Evolutionary conservation across 2,797 vertebrate genomes (phyloP).

Genomic region (Eupleurogrammus muticus): DNA sequence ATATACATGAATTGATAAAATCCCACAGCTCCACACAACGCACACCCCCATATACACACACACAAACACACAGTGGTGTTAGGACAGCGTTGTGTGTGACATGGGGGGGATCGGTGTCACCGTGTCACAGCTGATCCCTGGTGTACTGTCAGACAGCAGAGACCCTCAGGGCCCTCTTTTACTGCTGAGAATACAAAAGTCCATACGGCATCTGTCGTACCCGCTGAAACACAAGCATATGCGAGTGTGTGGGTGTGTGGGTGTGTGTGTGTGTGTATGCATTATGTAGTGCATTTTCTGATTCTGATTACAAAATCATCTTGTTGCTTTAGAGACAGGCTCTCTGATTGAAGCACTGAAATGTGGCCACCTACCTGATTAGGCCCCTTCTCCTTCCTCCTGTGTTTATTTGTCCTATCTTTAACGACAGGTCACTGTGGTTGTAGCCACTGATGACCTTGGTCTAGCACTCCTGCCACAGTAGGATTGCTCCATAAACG

Average conservation of each 20-base stretch:
- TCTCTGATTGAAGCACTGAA: too few species aligned
- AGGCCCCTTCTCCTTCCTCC: conserved; percentile 56
- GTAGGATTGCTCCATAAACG: conserved; percentile 78
- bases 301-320: conserved; percentile 10
- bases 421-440: conserved; percentile 74
- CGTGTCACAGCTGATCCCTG: conserved; percentile 82
- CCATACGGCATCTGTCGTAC: conserved; percentile 84
- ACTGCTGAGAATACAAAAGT: conserved; percentile 77
- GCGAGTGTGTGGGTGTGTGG: conserved; percentile 11
- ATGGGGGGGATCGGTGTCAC: conserved; percentile 77
- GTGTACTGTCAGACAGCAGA: conserved; percentile 82
- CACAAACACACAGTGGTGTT: conserved; percentile 43
- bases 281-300: conserved; percentile 16
- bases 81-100: conserved; percentile 63
- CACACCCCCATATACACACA: conserved; percentile 9
- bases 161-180: conserved; percentile 77
- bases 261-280: conserved; percentile 9
- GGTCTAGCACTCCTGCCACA: conserved; percentile 76
- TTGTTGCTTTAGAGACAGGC: not conserved
- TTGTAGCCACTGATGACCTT: conserved; percentile 77
- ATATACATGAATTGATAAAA: conserved; percentile 43
- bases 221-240: conserved; percentile 58
- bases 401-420: conserved; percentile 77
- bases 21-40: conserved; percentile 4
- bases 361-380: conserved; percentile 54